Evolutionary conservation across 2,888 invertebrate genomes (phyloP).

Genomic region (Mesorhabditis spiculigera): DNA sequence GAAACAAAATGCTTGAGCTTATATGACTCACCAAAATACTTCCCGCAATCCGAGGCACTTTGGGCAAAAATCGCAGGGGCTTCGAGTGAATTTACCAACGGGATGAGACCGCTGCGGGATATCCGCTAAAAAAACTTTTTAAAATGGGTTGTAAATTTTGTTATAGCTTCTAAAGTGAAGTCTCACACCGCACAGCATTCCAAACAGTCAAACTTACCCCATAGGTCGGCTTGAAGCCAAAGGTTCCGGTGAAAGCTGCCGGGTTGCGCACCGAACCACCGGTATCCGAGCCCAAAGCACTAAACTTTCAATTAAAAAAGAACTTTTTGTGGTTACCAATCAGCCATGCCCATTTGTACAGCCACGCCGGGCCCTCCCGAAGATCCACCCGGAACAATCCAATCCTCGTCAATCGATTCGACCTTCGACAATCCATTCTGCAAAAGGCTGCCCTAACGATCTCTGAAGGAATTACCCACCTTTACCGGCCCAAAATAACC

Average conservation of each 20-base stretch:
- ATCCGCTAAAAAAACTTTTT: constrained; percentile 61
- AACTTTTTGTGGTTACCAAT: constrained; percentile 29
- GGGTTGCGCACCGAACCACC: constrained; percentile 96
- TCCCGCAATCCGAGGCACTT: constrained; percentile 75
- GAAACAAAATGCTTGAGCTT: constrained; percentile 6
- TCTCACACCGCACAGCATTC: constrained; percentile 10
- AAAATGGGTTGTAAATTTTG: neutral
- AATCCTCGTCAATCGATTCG: constrained; percentile 68
- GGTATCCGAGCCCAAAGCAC: constrained; percentile 91
- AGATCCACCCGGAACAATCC: constrained; percentile 77
- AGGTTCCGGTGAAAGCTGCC: constrained; percentile 87
- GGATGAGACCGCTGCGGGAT: constrained; percentile 88
- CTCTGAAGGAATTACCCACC: constrained; percentile 65
- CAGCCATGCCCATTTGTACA: constrained; percentile 69
- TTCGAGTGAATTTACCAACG: constrained; percentile 95
- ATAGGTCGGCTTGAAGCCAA: constrained; percentile 94
- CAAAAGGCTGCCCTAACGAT: neutral
- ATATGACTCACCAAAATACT: constrained; percentile 68
- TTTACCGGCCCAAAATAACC: constrained; percentile 77
- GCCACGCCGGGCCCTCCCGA: constrained; percentile 95
- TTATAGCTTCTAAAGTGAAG: neutral
- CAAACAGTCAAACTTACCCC: constrained; percentile 64
- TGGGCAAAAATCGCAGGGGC: constrained; percentile 85
- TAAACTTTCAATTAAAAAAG: constrained; percentile 55
- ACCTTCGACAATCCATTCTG: constrained; percentile 94